These are phyloP conservation scores for Colistium nudipinnis DNA, from an alignment of 2,113 vertebrate species.

Conservation along the genomic window DNA sequence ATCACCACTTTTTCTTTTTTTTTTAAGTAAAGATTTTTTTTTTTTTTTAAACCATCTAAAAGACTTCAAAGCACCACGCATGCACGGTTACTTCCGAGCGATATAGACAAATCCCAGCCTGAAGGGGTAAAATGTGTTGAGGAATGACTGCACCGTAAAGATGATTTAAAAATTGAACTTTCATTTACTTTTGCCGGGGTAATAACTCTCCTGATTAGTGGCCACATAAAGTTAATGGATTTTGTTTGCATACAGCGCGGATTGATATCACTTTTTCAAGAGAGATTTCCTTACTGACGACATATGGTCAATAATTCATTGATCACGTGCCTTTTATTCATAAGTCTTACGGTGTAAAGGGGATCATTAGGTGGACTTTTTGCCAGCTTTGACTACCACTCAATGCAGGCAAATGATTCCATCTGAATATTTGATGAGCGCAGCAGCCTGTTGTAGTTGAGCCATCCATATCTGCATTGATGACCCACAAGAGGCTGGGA, in stretches of 20 bases:
- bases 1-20: neutral
- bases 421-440: constrained; percentile 65
- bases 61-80: neutral
- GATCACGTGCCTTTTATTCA: constrained; percentile 78
- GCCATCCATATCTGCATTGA: constrained; percentile 28
- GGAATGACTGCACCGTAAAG: constrained; percentile 41
- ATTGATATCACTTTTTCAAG: constrained; percentile 73
- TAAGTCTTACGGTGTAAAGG: constrained; percentile 58
- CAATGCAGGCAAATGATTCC: constrained; percentile 64
- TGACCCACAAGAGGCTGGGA: constrained; percentile 24
- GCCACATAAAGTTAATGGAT: constrained; percentile 58
- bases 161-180: constrained; percentile 53
- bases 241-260: constrained; percentile 49
- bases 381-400: constrained; percentile 60
- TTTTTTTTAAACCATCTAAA: neutral
- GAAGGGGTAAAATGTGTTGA: constrained; percentile 20
- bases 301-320: constrained; percentile 76
- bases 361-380: constrained; percentile 70
- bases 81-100: neutral
- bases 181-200: constrained; percentile 34
- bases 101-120: neutral
- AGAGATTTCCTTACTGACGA: constrained; percentile 71
- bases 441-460: constrained; percentile 37
- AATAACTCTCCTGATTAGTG: constrained; percentile 48
- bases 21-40: constrained; percentile 11